Evolutionary conservation across 2,888 invertebrate genomes (phyloP), one percentile per base, ranked within the genome.

Genomic region (Drosophila conformis): DNA sequence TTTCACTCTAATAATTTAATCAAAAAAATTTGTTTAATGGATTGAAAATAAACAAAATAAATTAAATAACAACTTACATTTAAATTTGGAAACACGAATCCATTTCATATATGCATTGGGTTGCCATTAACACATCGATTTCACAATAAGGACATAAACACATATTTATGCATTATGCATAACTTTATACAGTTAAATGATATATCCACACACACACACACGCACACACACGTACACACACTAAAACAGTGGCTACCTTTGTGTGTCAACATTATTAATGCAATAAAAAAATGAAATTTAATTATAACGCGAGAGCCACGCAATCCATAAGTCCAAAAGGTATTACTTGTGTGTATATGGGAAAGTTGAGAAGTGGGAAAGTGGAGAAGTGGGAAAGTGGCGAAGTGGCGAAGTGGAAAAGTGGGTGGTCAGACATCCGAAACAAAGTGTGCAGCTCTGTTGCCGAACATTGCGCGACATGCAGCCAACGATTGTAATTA

Each of bases 301-400:
- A 82, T 82, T 85, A 82, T 58, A 67, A 18, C 65, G 73, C 73
- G 52, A 73, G 51, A 72, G 75, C 68, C 72, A 59, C 69, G 69
- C 70, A 74, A 70, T 73, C 75, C 74, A 70, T 82, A 61, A 72
- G 82, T 68, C 79, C 85, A 72, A 69, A 72, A 64, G 71, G 74
- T 52, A 76, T 80, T 72, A 60, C 67, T 53, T 61, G 51, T 58
- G 31, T 15, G 27, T 11, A 13, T 36, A 31, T 31, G 61, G 69
- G 51, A 40, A 49, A 33, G 48, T 35, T n/a, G 52, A 6, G 36
- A 52, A 36, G 46, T 31, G 15, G 52, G 21, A 10, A 13, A 13
- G 35, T 21, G 31, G n/a, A 2, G 11, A 11, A 5, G n/a, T 40
- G n/a, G 35, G 8, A 27, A 52, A 36, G 46, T 31, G 15, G 57